Evolutionary conservation across 2,113 vertebrate genomes (phyloP).

Genomic region (Dryoscopus gambensis): DNA sequence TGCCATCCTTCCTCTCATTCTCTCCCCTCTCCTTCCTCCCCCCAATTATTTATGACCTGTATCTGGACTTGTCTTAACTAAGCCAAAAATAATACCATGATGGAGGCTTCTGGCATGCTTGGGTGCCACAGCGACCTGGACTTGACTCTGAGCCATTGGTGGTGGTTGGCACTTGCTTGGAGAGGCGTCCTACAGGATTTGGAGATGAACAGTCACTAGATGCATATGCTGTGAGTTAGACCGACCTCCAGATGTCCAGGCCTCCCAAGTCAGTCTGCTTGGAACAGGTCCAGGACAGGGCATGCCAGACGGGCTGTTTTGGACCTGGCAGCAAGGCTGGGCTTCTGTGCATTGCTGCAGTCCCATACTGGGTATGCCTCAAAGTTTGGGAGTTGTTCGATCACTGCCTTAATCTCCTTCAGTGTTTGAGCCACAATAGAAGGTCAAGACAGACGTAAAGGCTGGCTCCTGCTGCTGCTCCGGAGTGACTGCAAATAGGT

Average conservation of each 20-base stretch:
- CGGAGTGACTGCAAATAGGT: background rate
- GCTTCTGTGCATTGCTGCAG: rapidly evolving
- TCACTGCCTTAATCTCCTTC: background rate
- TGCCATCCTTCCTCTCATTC: background rate
- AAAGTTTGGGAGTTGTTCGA: background rate
- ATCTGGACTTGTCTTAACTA: background rate
- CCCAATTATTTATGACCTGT: background rate
- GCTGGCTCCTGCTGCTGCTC: background rate
- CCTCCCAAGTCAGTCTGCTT: background rate
- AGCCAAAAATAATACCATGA: background rate
- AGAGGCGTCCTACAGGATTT: background rate
- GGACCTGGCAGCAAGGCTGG: background rate
- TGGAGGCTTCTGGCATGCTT: background rate
- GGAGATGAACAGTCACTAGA: background rate
- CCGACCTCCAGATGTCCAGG: background rate
- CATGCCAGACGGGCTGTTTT: background rate
- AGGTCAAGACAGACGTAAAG: constrained; percentile 65
- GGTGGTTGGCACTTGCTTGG: background rate
- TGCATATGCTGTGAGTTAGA: background rate
- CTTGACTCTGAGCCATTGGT: background rate
- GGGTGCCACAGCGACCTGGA: background rate
- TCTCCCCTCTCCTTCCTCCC: background rate
- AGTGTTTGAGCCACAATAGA: constrained; percentile 54
- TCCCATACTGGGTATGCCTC: background rate
- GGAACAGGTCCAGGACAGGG: background rate